Conservation (phyloP, 2,888 invertebrate genomes). For the Spilarctia lutea region DNA sequence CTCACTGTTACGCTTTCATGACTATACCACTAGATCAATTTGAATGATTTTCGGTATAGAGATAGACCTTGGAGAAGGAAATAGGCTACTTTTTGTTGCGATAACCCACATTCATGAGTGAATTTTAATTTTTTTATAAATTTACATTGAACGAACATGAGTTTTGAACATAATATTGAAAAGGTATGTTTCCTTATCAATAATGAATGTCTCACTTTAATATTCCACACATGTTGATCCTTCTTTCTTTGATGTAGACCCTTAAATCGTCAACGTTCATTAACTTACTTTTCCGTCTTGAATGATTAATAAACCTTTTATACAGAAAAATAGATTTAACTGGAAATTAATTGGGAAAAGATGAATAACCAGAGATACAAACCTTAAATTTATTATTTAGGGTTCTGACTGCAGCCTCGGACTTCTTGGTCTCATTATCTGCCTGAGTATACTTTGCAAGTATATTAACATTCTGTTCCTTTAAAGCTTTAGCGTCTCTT, state of each 20-base stretch:
- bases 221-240: neutral
- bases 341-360: neutral
- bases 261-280: neutral
- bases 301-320: no score
- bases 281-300: neutral
- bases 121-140: no score
- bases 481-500: constrained; percentile 83
- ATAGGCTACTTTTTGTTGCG: no score
- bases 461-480: constrained; percentile 78
- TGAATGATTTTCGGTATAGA: no score
- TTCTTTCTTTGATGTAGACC: neutral
- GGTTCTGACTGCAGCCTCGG: constrained; percentile 78
- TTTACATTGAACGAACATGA: no score
- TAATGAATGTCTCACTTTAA: neutral
- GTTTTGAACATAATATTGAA: no score
- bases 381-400: constrained; percentile 80
- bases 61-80: no score
- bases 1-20: no score
- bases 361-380: constrained; percentile 23
- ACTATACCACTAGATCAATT: no score
- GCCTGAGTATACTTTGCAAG: constrained; percentile 77
- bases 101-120: no score
- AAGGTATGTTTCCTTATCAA: no score
- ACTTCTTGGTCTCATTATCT: constrained; percentile 82
- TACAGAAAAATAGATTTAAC: neutral